Conservation (phyloP, 2,888 invertebrate species). For the Agonum fuliginosum region DNA sequence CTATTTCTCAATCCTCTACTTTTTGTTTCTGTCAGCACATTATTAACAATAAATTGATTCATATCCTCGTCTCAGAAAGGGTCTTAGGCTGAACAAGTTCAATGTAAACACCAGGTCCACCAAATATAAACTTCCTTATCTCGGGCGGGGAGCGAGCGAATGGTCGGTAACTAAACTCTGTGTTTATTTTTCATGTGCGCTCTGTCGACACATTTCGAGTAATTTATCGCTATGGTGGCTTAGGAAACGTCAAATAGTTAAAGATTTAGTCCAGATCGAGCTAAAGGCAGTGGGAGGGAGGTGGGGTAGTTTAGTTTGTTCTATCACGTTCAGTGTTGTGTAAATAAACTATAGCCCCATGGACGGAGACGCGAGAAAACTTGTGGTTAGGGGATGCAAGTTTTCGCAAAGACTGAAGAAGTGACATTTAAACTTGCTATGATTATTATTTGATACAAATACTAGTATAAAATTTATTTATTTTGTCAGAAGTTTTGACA, state of each 20-base stretch:
- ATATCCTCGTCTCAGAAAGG: not conserved
- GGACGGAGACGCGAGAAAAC: too few species aligned
- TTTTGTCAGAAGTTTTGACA: too few species aligned
- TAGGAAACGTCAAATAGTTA: conserved; percentile 52
- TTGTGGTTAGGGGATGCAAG: too few species aligned
- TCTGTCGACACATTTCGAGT: conserved; percentile 49
- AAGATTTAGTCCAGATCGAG: conserved; percentile 46
- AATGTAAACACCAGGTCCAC: not conserved
- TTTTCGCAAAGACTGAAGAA: too few species aligned
- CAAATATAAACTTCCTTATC: conserved; percentile 52
- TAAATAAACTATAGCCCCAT: too few species aligned
- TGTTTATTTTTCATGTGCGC: conserved; percentile 51
- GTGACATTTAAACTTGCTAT: too few species aligned
- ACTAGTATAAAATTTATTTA: too few species aligned
- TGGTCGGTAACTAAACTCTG: conserved; percentile 38
- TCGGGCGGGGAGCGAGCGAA: not conserved
- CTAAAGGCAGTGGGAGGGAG: too few species aligned
- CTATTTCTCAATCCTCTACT: too few species aligned
- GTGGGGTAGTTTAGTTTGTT: conserved; percentile 23
- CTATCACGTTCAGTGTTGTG: not conserved
- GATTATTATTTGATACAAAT: too few species aligned
- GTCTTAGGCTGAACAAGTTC: not conserved
- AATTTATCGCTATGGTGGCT: conserved; percentile 46
- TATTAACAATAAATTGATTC: not conserved
- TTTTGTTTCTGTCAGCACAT: not conserved